A percentile compares a stretch with the other conserved stretches of the same genome.
Conservation (phyloP, 2,888 invertebrate genomes). For the Dynastes grantii region DNA sequence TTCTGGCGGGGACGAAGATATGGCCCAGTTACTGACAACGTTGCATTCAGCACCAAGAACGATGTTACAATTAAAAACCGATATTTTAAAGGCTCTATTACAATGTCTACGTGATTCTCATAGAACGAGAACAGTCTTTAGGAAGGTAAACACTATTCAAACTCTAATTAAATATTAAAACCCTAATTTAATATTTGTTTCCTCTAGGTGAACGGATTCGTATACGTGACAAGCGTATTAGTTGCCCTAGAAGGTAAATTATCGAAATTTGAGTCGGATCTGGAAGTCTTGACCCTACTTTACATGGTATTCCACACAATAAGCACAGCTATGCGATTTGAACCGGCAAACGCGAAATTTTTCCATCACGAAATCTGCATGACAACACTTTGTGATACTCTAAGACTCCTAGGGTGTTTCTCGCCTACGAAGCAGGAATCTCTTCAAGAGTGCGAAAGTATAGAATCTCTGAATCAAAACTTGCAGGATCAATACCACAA, state of each 20-base stretch:
- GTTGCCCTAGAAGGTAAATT: constrained; percentile 92
- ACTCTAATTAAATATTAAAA: not conserved
- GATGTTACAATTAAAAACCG: constrained; percentile 88
- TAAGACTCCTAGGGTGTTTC: constrained; percentile 94
- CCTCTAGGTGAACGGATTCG: constrained; percentile 90
- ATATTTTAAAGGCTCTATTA: constrained; percentile 90
- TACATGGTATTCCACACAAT: constrained; percentile 95
- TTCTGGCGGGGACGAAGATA: constrained; percentile 96
- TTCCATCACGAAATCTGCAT: constrained; percentile 98
- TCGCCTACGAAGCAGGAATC: constrained; percentile 63
- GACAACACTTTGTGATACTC: constrained; percentile 93
- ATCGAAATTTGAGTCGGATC: constrained; percentile 69
- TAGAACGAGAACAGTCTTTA: constrained; percentile 95
- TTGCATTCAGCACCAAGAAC: constrained; percentile 92
- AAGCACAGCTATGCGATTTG: constrained; percentile 98
- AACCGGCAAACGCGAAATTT: constrained; percentile 98
- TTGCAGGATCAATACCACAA: constrained; percentile 76
- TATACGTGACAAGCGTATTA: constrained; percentile 96
- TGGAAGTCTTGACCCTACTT: constrained; percentile 83
- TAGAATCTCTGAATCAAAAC: constrained; percentile 53
- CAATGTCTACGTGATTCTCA: constrained; percentile 96
- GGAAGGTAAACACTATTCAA: constrained; percentile 78
- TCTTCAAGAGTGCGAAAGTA: constrained; percentile 63
- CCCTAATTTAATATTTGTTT: not conserved
- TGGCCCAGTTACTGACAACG: constrained; percentile 92